Conservation (phyloP, 2,113 vertebrate genomes). For the Bos indicus region DNA sequence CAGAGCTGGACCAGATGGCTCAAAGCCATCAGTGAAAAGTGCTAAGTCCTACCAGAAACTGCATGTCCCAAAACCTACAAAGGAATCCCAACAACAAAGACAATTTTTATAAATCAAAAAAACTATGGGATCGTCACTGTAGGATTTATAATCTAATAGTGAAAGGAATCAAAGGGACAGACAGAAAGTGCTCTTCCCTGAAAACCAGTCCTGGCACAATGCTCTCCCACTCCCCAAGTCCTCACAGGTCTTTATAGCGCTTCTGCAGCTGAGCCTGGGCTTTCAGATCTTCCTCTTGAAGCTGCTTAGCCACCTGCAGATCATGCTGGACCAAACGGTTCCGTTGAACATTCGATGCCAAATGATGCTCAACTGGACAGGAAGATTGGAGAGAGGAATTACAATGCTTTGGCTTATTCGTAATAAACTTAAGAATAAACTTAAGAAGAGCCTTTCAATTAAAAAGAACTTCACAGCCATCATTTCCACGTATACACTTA, state of each 20-base stretch:
- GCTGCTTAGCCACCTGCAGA: conserved; percentile 92
- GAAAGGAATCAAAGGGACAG: background rate
- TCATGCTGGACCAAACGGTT: conserved; percentile 95
- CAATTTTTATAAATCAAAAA: background rate
- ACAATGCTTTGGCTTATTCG: background rate
- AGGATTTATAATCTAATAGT: background rate
- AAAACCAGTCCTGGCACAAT: background rate
- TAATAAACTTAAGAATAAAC: background rate
- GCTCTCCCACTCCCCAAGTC: background rate
- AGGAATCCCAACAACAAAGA: background rate
- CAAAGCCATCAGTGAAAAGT: background rate
- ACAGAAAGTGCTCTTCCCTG: background rate
- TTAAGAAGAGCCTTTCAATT: background rate
- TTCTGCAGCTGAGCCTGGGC: conserved; percentile 87
- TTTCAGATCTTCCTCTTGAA: conserved; percentile 93
- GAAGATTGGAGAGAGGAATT: background rate
- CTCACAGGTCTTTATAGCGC: conserved; percentile 88
- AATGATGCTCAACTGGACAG: conserved; percentile 93
- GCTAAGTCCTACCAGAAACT: background rate
- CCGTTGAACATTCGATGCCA: conserved; percentile 95
- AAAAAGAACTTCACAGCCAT: background rate
- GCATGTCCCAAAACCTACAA: background rate
- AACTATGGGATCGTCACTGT: background rate
- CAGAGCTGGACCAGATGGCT: background rate
- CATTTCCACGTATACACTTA: background rate